Evolutionary conservation across 2,797 vertebrate genomes (phyloP).

Genomic region (Semaprochilodus insignis): DNA sequence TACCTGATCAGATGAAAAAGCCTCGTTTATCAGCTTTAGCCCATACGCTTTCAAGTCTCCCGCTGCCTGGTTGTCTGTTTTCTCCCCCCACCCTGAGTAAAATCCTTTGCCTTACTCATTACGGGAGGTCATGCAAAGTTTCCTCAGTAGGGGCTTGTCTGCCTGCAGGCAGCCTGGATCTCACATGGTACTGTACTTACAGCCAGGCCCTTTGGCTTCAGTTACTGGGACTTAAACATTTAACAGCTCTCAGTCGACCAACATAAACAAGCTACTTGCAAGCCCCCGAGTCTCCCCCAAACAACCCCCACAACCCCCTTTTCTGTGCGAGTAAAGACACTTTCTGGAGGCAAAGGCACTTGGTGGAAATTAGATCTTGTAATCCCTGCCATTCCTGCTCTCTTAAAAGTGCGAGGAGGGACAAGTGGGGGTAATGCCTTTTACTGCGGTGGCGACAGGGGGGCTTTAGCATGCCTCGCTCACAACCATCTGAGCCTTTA

Average conservation of each 20-base stretch:
- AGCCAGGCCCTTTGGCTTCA: conserved; percentile 61
- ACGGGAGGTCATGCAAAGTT: conserved; percentile 75
- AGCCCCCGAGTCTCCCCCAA: background rate
- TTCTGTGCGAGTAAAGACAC: conserved; percentile 21
- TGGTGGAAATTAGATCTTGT: conserved; percentile 66
- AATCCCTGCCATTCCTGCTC: conserved; percentile 64
- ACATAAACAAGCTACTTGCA: conserved; percentile 60
- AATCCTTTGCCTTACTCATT: conserved; percentile 71
- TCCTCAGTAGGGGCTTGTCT: conserved; percentile 65
- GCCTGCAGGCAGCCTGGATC: conserved; percentile 59
- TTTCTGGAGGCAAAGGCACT: conserved; percentile 56
- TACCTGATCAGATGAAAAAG: conserved; percentile 1
- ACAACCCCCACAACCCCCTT: background rate
- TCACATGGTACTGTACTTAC: conserved; percentile 57
- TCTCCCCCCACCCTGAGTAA: conserved; percentile 48
- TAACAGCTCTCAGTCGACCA: conserved; percentile 62
- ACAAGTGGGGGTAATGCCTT: conserved; percentile 59
- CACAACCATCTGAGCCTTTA: conserved; percentile 38
- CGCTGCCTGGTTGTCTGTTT: conserved; percentile 63
- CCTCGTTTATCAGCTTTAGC: conserved; percentile 49
- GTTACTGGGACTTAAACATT: conserved; percentile 54
- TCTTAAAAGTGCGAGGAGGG: conserved; percentile 66
- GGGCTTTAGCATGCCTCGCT: conserved; percentile 53
- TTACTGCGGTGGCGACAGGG: conserved; percentile 61
- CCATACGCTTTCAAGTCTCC: conserved; percentile 63